Evolutionary conservation across 2,113 vertebrate species (phyloP), one percentile per base, ranked within the genome.

Genomic region (Alectura lathami): DNA sequence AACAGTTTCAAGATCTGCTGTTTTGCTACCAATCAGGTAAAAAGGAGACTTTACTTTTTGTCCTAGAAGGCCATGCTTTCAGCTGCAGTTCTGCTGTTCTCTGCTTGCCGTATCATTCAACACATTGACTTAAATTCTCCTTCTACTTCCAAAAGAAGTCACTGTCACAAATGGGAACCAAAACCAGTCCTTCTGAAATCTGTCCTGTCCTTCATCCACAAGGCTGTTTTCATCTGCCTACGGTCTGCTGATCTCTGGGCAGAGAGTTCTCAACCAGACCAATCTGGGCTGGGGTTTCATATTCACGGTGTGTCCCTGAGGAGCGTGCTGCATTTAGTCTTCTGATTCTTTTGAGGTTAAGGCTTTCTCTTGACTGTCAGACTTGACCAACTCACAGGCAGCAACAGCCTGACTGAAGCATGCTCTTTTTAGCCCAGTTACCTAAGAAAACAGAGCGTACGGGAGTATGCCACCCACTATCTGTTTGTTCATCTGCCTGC

Each of bases 401-500:
- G 51, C 47, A 81, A 77, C 1, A 50, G 62, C 50, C 57, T 72
- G 26, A 84, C 86, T 67, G 34, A 92, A 78, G 5, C 27, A 6
- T 34, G 56, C 26, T 87, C 5, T 0, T 48, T 84, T 74, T 86
- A 91, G 13, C 27, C 38, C 36, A 8, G 6, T 67, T 94, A 82
- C 83, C 80, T 69, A 74, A 38, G 80, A 66, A 88, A 96, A 47
- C 8, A 57, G 36, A 80, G 27, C 5, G 81, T 83, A 67, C 2
- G 0, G 30, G 23, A 8, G 81, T 91, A 64, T 29, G 42, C 38
- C 67, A 57, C 22, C 17, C 88, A 30, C 86, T 86, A 54, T 9
- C 83, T 91, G 24, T 91, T 92, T 93, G 40, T 75, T 81, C 43
- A 91, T 82, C 60, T 83, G 24, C 32, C 48, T 84, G 43, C 13